Percentiles rank a stretch among this genome's conserved stretches.
Conservation (phyloP, 1,140 invertebrate genomes). For the Orussus abietinus region DNA sequence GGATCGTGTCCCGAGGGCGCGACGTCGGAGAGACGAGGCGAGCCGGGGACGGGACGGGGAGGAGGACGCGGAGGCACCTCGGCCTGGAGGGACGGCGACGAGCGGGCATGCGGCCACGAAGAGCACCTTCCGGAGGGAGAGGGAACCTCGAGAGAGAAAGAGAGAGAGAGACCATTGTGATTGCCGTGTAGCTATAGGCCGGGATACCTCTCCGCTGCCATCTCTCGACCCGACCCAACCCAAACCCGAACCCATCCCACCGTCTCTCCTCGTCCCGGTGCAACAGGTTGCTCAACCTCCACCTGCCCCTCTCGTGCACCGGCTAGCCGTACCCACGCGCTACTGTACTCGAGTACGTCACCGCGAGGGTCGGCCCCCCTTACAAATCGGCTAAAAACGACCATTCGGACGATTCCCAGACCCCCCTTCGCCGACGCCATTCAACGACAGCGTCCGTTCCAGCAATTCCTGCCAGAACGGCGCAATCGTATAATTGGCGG, state of each 20-base stretch:
- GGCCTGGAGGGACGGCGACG: conserved; percentile 12
- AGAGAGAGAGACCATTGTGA: conserved; percentile 25
- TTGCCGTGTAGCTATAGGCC: conserved; percentile 27
- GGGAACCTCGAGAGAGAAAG: conserved; percentile 4
- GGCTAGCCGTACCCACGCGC: neutral
- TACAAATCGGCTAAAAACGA: too few relatives aligned
- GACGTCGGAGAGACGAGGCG: conserved; percentile 22
- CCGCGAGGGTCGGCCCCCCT: too few relatives aligned
- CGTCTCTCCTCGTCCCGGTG: conserved; percentile 23
- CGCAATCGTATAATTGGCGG: too few relatives aligned
- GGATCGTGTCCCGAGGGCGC: conserved; percentile 45
- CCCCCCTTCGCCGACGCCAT: too few relatives aligned
- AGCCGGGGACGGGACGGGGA: conserved; percentile 8
- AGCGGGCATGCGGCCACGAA: too few relatives aligned
- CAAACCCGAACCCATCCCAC: conserved; percentile 30
- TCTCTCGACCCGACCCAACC: conserved; percentile 24
- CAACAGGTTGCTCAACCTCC: conserved; percentile 36
- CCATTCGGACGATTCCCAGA: too few relatives aligned
- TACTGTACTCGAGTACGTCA: too few relatives aligned
- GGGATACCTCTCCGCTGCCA: conserved; percentile 25
- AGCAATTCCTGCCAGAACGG: too few relatives aligned
- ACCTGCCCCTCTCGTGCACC: conserved; percentile 23
- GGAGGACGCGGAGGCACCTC: conserved; percentile 10
- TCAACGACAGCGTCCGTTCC: too few relatives aligned
- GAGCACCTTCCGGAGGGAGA: too few relatives aligned